These are phyloP conservation scores for Drosophila cardini DNA, from an alignment of 1,140 invertebrate species.

Conservation along the genomic window DNA sequence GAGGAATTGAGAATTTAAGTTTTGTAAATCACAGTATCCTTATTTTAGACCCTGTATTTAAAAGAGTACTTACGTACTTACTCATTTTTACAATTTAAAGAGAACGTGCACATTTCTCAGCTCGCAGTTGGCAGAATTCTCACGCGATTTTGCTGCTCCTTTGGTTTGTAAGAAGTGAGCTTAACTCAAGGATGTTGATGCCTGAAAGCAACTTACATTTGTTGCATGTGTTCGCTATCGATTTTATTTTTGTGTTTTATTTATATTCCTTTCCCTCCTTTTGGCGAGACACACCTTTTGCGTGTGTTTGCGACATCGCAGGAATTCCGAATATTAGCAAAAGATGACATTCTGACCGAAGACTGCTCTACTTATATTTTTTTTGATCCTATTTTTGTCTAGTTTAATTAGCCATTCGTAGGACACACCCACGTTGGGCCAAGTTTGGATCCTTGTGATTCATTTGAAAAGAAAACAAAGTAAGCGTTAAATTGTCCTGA, in stretches of 20 bases:
- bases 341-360: constrained; percentile 15
- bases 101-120: constrained; percentile 29
- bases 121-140: neutral
- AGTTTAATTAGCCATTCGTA: constrained; percentile 17
- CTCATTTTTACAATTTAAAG: neutral
- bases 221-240: constrained; percentile 25
- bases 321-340: neutral
- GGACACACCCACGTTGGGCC: neutral
- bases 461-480: constrained; percentile 12
- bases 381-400: neutral
- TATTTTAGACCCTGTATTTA: too few relatives aligned
- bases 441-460: constrained; percentile 20
- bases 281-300: constrained; percentile 18
- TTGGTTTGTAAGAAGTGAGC: neutral
- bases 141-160: constrained; percentile 55
- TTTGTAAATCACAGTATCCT: too few relatives aligned
- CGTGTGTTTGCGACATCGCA: neutral
- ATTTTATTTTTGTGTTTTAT: constrained; percentile 16
- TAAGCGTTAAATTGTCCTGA: constrained; percentile 19
- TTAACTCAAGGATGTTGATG: constrained; percentile 14
- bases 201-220: neutral
- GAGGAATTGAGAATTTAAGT: too few relatives aligned
- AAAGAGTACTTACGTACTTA: too few relatives aligned
- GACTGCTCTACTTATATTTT: constrained; percentile 4
- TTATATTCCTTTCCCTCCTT: neutral